Evolutionary conservation across 2,888 invertebrate species (phyloP), one percentile per base, ranked within the genome.

Genomic region (Eurytoma adleriae): DNA sequence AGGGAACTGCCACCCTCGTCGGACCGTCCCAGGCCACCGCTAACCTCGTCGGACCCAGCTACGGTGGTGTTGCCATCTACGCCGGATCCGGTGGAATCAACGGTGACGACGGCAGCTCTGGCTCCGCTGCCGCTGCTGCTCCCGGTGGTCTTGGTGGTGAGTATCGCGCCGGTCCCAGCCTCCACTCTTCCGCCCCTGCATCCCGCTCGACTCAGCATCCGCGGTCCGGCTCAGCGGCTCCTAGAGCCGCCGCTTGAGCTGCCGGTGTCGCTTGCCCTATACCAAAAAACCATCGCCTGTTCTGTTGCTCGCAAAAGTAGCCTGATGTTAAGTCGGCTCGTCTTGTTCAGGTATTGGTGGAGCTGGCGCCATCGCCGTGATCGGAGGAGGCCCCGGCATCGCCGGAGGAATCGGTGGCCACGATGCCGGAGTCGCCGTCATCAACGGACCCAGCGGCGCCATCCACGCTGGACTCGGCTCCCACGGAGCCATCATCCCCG

Each of bases 401-500:
- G 88, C 86, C 83, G 90, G 90, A 73, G 90, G 89, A 77, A 87
- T 90, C 79, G 90, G 90, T 78, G 90, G 90, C 85, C 90, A 90
- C 86, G 90, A 90, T 81, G 90, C 89, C 86, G 91, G 91, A 84
- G 89, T 91, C 85, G 91, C 91, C 86, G 90, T 90, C 86, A 91
- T 91, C 89, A 90, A 91, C 86, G 91, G 91, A 87, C 91, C 91
- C 83, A 90, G 90, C 86, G 91, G 91, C 83, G 89, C 89, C 88
- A 90, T 91, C 90, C 91, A 91, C 84, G 90, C 90, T 84, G 90
- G 90, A 82, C 90, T 91, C 84, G 91, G 91, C 87, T 87, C 90
- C 86, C 91, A 91, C 89, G 91, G 91, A 90, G 91, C 91, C 76
- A 89, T 91, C 90, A 90, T 90, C 90, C 88, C 90, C 85, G 90